A percentile compares a stretch with the other conserved stretches of the same genome.
phyloP scores from a whole-genome alignment of 2,888 invertebrate genomes.

The Drosophila atroscutellata region DNA sequence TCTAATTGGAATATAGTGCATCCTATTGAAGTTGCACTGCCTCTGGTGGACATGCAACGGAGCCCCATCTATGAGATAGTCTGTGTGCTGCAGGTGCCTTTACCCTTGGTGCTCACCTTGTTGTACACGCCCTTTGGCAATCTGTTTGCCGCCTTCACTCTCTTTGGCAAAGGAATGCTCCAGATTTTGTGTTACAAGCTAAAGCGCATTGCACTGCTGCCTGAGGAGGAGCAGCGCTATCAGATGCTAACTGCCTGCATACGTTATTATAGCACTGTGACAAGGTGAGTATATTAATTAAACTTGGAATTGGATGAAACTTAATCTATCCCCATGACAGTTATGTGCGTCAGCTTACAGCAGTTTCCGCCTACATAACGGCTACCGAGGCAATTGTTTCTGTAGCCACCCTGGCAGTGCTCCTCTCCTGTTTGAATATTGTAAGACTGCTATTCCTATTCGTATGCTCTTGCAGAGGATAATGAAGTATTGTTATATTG shows the following conservation, averaged over 20 bases:
- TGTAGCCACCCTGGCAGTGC: constrained; percentile 73
- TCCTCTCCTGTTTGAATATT: constrained; percentile 81
- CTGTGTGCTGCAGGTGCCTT: constrained; percentile 73
- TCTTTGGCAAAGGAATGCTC: constrained; percentile 78
- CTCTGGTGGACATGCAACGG: constrained; percentile 72
- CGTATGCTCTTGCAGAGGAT: not conserved
- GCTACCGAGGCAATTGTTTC: constrained; percentile 79
- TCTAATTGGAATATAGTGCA: constrained; percentile 60
- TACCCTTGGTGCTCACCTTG: constrained; percentile 65
- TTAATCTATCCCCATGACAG: constrained; percentile 51
- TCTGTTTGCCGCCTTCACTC: constrained; percentile 79
- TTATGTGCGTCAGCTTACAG: constrained; percentile 74
- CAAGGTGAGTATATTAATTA: constrained; percentile 43
- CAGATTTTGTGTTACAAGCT: constrained; percentile 72
- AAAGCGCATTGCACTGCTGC: constrained; percentile 37
- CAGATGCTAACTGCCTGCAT: constrained; percentile 69
- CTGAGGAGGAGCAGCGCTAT: constrained; percentile 54
- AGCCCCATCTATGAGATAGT: constrained; percentile 80
- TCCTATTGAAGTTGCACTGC: constrained; percentile 80
- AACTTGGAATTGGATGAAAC: not conserved
- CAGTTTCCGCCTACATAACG: constrained; percentile 68
- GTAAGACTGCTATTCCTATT: constrained; percentile 49
- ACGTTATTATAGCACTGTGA: constrained; percentile 54
- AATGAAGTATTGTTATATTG: not conserved
- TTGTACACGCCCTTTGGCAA: constrained; percentile 83